These are phyloP conservation scores for Halcyon leucocephala DNA, from an alignment of 2,797 vertebrate species.

Conservation along the genomic window DNA sequence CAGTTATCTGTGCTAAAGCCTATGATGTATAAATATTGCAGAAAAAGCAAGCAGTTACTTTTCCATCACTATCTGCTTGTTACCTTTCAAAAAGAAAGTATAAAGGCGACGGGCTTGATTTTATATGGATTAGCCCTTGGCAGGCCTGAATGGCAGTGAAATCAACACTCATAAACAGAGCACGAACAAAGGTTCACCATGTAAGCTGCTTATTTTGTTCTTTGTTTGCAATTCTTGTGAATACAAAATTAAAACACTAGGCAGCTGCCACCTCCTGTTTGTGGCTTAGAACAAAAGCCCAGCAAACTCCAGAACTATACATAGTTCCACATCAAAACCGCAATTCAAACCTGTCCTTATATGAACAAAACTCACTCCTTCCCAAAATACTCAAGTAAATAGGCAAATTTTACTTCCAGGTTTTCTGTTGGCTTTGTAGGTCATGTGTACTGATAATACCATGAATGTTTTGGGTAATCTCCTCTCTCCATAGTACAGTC, in stretches of 20 bases:
- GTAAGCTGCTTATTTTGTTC: constrained; percentile 7
- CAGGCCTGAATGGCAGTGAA: background rate
- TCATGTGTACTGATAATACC: rapidly evolving
- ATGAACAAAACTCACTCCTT: background rate
- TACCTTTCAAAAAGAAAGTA: background rate
- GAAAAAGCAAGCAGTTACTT: background rate
- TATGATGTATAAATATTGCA: background rate
- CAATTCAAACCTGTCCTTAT: background rate
- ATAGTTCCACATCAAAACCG: background rate
- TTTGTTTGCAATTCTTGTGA: background rate
- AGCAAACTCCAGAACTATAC: background rate
- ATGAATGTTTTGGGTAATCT: background rate
- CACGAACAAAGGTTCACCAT: background rate
- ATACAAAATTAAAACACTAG: background rate
- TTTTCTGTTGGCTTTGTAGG: background rate
- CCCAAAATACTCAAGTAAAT: background rate
- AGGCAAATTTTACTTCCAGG: background rate
- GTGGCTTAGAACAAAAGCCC: background rate
- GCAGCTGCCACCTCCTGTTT: background rate
- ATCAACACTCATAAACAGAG: background rate
- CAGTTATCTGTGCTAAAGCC: background rate
- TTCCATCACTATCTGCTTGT: background rate
- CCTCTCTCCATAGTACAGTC: background rate
- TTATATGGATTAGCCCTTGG: background rate
- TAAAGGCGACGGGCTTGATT: background rate